A percentile compares a stretch with the other conserved stretches of the same genome.
Evolutionary conservation across 2,888 invertebrate genomes (phyloP).

Genomic region (Cotesia congregata): DNA sequence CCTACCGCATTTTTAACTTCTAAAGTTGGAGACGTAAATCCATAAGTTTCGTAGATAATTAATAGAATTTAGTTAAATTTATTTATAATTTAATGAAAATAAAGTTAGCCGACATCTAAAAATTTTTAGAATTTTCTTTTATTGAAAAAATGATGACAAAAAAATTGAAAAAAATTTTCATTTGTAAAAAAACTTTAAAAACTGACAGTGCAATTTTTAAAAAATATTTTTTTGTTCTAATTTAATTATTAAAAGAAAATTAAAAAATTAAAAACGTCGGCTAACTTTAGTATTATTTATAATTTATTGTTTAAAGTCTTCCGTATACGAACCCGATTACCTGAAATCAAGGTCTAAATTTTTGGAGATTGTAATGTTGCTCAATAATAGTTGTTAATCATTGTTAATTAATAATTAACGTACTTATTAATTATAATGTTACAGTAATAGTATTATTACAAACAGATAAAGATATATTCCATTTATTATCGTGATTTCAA

Average conservation of each 20-base stretch:
- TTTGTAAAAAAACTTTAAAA: too few species aligned
- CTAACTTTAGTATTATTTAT: too few species aligned
- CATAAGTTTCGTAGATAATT: constrained; percentile 8
- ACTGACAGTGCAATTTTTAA: too few species aligned
- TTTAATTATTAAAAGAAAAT: too few species aligned
- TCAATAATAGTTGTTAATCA: not conserved
- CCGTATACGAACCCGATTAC: not conserved
- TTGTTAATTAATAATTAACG: not conserved
- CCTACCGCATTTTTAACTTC: not conserved
- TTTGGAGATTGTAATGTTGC: not conserved
- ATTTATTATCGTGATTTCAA: not conserved
- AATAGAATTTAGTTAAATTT: not conserved
- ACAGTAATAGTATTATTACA: not conserved
- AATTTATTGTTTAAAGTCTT: not conserved
- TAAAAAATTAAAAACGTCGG: too few species aligned
- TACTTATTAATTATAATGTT: not conserved
- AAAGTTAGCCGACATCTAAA: too few species aligned
- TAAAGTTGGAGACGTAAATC: not conserved
- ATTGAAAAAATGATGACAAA: too few species aligned
- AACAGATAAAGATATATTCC: not conserved
- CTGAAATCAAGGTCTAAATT: constrained; percentile 1
- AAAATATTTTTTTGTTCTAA: too few species aligned
- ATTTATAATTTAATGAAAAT: not conserved
- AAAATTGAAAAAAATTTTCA: too few species aligned
- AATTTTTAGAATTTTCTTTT: too few species aligned